Conservation (phyloP, 2,797 vertebrate genomes). For the Novumbra hubbsi region DNA sequence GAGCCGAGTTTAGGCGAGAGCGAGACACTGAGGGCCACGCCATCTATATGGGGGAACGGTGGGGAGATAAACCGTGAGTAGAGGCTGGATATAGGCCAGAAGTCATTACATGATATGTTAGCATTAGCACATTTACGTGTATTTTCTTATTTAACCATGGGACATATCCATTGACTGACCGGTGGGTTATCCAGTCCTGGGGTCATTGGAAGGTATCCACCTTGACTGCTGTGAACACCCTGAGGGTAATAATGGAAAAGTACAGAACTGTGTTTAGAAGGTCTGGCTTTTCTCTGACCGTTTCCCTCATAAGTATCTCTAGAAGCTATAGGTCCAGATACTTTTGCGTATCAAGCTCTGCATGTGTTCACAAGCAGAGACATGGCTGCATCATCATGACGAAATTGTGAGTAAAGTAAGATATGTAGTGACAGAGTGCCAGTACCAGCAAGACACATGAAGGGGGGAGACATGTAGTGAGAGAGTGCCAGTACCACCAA, state of each 20-base stretch:
- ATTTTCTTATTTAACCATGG: no score
- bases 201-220: constrained; percentile 93
- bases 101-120: not conserved
- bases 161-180: constrained; percentile 62
- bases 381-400: no score
- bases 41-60: constrained; percentile 37
- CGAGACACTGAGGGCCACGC: constrained; percentile 63
- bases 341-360: no score
- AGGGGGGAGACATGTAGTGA: no score
- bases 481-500: no score
- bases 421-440: no score
- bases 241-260: constrained; percentile 27
- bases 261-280: not conserved
- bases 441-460: no score
- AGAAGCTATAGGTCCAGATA: no score
- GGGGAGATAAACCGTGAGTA: not conserved
- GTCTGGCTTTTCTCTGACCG: not conserved
- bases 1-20: constrained; percentile 77
- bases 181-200: constrained; percentile 75
- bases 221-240: constrained; percentile 56
- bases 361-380: no score
- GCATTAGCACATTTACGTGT: not conserved
- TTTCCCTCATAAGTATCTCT: no score
- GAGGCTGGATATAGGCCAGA: not conserved
- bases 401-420: no score